Conservation (phyloP, 1,140 invertebrate species). For the Eurytemora carolleeae region DNA sequence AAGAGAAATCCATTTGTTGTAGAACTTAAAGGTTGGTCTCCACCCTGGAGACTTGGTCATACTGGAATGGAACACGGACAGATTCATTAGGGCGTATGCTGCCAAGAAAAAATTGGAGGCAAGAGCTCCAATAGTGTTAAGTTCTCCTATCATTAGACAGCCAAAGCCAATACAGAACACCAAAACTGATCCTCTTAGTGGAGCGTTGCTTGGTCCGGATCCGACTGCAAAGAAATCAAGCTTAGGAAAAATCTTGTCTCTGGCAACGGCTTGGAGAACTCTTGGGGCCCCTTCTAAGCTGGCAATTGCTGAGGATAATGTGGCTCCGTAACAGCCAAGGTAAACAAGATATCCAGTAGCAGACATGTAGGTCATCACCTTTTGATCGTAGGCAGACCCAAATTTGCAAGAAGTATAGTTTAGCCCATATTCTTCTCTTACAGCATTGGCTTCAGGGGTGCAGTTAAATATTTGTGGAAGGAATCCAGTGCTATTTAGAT, state of each 20-base stretch:
- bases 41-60: no score
- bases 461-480: background rate
- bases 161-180: slow-evolving; percentile 63
- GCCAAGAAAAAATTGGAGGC: slow-evolving; percentile 97
- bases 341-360: slow-evolving; percentile 66
- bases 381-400: slow-evolving; percentile 16
- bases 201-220: slow-evolving; percentile 79
- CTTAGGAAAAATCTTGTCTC: slow-evolving; percentile 80
- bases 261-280: slow-evolving; percentile 69
- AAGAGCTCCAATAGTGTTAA: slow-evolving; percentile 80
- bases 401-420: background rate
- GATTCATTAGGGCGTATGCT: slow-evolving; percentile 89
- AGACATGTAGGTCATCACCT: slow-evolving; percentile 81
- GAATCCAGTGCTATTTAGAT: background rate
- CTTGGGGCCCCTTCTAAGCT: slow-evolving; percentile 57
- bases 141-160: slow-evolving; percentile 68
- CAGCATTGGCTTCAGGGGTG: background rate
- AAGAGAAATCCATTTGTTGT: slow-evolving; percentile 85
- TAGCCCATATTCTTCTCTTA: no score
- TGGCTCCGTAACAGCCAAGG: no score
- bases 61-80: no score
- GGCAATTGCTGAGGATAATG: slow-evolving; percentile 80
- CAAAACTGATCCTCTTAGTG: slow-evolving; percentile 70
- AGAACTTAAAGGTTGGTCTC: no score
- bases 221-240: slow-evolving; percentile 79